phyloP scores from a whole-genome alignment of 2,888 invertebrate species.

The Poecilus cupreus region DNA sequence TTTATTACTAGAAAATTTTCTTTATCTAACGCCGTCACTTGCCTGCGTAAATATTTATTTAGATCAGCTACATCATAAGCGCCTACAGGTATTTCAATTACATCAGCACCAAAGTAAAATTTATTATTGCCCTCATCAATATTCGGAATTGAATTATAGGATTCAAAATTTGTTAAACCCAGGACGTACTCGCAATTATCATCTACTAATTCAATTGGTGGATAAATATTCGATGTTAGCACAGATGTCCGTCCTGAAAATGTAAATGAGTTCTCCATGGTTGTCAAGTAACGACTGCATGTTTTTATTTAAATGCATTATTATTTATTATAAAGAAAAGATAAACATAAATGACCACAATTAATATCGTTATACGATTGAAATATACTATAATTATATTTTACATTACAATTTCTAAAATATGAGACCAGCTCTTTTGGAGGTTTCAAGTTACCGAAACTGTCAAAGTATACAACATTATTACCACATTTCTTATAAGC shows the following conservation, averaged over 20 bases:
- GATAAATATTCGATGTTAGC: constrained; percentile 62
- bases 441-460: too few relatives aligned
- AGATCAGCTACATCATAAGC: constrained; percentile 63
- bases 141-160: constrained; percentile 63
- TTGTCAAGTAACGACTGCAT: too few relatives aligned
- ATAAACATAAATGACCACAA: constrained; percentile 17
- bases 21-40: not conserved
- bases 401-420: constrained; percentile 61
- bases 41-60: constrained; percentile 60
- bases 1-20: constrained; percentile 30
- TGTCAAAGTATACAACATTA: constrained; percentile 67
- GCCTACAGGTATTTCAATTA: not conserved
- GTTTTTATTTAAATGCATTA: too few relatives aligned
- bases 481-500: constrained; percentile 66
- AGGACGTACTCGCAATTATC: constrained; percentile 63
- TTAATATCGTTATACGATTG: not conserved
- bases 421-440: constrained; percentile 65
- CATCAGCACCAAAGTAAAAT: constrained; percentile 62
- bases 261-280: not conserved
- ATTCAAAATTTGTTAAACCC: constrained; percentile 52
- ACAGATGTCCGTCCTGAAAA: constrained; percentile 54
- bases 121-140: constrained; percentile 66
- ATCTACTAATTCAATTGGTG: constrained; percentile 62
- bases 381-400: too few relatives aligned
- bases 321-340: constrained; percentile 15